Base-by-base conservation (phyloP, 2,888 invertebrate genomes). In the Eustalomyia histrio region DNA sequence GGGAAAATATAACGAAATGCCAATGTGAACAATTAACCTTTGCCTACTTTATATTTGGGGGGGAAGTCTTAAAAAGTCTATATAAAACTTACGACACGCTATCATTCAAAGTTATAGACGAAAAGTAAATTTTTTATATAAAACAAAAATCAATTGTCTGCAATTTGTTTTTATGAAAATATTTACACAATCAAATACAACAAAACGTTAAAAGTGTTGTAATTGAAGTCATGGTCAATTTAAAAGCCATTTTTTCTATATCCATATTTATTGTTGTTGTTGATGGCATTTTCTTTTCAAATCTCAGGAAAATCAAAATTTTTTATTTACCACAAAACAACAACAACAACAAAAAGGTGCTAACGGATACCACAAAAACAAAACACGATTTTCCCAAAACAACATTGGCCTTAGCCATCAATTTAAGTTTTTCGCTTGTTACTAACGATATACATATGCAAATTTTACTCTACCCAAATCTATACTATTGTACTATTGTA, bases 181-280 rank as follows among this genome's bases (percentile, higher is more conserved):
- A 61, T 63, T 63, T 16, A 4, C 17, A 60, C 3, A 47, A 58
- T 3, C 43, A 16, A 29, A n/a, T 17, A 24, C 8, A 61, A 68
- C 64, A 65, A 57, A 57, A n/a, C 57, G 16, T 57, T 60, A 65
- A 63, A 72, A 53, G 16, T 73, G 17, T 72, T 67, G 53, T 47
- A 79, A 81, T 81, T 81, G 75, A 75, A 83, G 83, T 81, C 83
- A 83, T 69, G 83, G 83, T 69, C 83, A 83, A 83, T 83, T 81
- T 81, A 47, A 69, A 65, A 61, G 55, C 67, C 43, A 65, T 73
- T 73, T 76, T 57, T 60, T 16, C 65, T 8, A 33, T 52, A 67
- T 29, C n/a, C n/a, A n/a, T n/a, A n/a, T n/a, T n/a, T n/a, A n/a
- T n/a, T 9, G 8, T 68, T 55, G 39, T 10, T n/a, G 12, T 14